A percentile compares a stretch with the other conserved stretches of the same genome.
Conservation (phyloP, 2,888 invertebrate species). For the Mimachlamys varia region DNA sequence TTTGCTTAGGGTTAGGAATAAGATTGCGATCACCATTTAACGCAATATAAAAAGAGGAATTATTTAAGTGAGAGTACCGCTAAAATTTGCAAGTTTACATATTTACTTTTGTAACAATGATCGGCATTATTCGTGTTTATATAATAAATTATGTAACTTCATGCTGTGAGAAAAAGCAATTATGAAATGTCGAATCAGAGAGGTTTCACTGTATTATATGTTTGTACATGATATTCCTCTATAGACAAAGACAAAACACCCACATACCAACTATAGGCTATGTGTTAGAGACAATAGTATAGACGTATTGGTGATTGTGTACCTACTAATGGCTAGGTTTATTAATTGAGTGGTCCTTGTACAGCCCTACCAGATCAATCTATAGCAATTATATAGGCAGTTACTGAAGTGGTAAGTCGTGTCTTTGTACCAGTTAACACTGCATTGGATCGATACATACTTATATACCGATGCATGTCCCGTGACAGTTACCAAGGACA, state of each 20-base stretch:
- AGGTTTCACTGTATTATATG: background rate
- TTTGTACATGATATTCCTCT: background rate
- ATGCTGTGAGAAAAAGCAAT: no score
- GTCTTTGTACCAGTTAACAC: background rate
- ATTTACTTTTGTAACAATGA: no score
- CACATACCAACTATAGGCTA: background rate
- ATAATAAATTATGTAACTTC: no score
- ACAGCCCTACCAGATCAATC: background rate
- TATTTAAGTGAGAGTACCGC: no score
- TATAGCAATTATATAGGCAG: background rate
- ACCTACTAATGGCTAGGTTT: background rate
- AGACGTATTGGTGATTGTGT: background rate
- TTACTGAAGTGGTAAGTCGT: background rate
- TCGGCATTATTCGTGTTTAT: no score
- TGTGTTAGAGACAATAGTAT: background rate
- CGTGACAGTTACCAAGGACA: slow-evolving; percentile 35
- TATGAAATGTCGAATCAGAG: no score
- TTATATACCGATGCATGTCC: background rate
- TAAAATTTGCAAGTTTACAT: no score
- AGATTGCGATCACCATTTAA: no score
- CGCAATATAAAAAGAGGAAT: no score
- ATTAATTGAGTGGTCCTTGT: background rate
- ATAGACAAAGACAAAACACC: background rate
- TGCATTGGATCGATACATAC: slow-evolving; percentile 16
- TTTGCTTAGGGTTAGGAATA: no score